Conservation (phyloP, 2,888 invertebrate genomes). For the Gymnosoma rotundatum region DNA sequence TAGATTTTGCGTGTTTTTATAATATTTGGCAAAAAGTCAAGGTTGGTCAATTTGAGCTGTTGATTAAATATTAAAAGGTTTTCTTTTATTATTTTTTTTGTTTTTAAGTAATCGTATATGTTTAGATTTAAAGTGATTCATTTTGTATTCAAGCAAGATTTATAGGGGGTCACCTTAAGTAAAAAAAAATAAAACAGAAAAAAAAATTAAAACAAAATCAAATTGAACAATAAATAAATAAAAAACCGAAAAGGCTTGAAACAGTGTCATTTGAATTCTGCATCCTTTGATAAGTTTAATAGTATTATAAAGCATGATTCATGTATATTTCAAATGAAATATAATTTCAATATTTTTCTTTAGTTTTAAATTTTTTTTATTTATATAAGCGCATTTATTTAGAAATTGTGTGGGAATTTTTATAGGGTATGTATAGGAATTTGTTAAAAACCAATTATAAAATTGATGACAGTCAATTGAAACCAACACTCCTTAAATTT, state of each 20-base stretch:
- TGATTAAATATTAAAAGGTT: conserved; percentile 64
- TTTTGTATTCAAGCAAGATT: conserved; percentile 62
- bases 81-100: conserved; percentile 7
- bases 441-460: conserved; percentile 58
- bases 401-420: conserved; percentile 48
- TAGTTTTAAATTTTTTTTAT: neutral
- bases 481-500: conserved; percentile 51
- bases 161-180: conserved; percentile 62
- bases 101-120: conserved; percentile 30
- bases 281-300: conserved; percentile 26
- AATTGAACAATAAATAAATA: conserved; percentile 41
- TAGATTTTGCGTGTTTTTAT: conserved; percentile 66
- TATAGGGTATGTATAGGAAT: neutral
- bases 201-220: conserved; percentile 8
- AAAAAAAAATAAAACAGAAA: neutral
- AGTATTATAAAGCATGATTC: conserved; percentile 53
- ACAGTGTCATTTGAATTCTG: conserved; percentile 58
- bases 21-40: conserved; percentile 64
- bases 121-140: conserved; percentile 59
- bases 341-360: conserved; percentile 50
- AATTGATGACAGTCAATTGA: conserved; percentile 62
- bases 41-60: conserved; percentile 63
- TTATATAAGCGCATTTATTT: neutral
- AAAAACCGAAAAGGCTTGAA: conserved; percentile 9
- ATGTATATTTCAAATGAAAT: conserved; percentile 58